Conservation (phyloP, 2,113 vertebrate genomes). For the Erythrolamprus reginae region DNA sequence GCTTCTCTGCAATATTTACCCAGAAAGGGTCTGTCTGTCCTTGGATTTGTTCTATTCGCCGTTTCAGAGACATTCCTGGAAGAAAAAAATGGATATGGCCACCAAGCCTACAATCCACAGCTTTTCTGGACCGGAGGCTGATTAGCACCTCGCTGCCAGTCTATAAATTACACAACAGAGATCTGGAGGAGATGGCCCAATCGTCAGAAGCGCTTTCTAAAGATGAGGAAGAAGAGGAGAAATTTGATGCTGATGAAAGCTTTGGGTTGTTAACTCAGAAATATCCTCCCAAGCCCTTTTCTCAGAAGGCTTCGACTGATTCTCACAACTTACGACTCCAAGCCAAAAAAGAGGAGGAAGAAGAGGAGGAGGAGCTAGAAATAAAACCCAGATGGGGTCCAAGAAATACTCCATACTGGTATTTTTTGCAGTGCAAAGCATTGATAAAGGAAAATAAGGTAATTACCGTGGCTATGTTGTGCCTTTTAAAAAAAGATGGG, state of each 20-base stretch:
- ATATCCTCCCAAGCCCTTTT: conserved; percentile 72
- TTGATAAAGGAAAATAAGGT: conserved; percentile 86
- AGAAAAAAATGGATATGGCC: not conserved
- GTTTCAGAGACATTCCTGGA: not conserved
- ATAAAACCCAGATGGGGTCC: conserved; percentile 34
- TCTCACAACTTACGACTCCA: conserved; percentile 61
- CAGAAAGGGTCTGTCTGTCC: not conserved
- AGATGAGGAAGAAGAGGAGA: not conserved
- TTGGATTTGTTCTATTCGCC: not conserved
- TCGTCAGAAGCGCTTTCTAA: not conserved
- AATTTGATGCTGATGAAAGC: conserved; percentile 3
- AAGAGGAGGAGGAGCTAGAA: conserved; percentile 7
- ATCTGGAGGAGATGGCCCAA: not conserved
- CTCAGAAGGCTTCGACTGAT: conserved; percentile 66
- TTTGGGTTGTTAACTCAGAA: conserved; percentile 67
- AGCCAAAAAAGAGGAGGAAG: conserved; percentile 46
- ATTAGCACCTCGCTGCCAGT: conserved; percentile 8
- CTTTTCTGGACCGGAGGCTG: fast-evolving
- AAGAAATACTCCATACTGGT: conserved; percentile 86
- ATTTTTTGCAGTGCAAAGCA: conserved; percentile 84
- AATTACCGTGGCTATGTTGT: not conserved
- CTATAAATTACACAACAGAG: not conserved
- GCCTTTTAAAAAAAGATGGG: not conserved
- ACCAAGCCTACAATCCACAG: not conserved
- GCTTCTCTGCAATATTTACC: not conserved